A percentile compares a stretch with the other conserved stretches of the same genome.
These are phyloP conservation scores for Agrenia bidenticulata DNA, from an alignment of 2,888 invertebrate genomes.

Conservation along the genomic window DNA sequence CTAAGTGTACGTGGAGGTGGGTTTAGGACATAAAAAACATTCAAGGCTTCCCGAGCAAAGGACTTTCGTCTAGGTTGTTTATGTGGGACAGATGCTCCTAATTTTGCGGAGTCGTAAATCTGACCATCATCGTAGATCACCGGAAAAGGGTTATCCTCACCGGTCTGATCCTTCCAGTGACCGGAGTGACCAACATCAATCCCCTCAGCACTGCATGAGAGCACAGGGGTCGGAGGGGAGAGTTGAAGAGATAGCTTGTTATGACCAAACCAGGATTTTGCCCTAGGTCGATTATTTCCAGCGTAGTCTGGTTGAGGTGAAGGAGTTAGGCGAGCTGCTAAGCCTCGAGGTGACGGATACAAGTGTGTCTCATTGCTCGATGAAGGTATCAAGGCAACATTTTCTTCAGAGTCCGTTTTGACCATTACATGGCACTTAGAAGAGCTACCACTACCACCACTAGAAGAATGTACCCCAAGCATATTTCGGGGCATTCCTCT, in stretches of 20 bases:
- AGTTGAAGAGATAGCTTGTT: slow-evolving; percentile 13
- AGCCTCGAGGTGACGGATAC: slow-evolving; percentile 17
- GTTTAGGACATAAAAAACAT: slow-evolving; percentile 44
- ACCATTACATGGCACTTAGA: slow-evolving; percentile 19
- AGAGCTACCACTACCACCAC: background rate
- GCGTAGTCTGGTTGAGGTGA: slow-evolving; percentile 12
- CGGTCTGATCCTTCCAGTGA: background rate
- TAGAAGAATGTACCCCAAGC: slow-evolving; percentile 6
- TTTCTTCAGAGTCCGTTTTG: slow-evolving; percentile 21
- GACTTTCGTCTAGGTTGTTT: slow-evolving; percentile 37
- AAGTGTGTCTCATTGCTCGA: background rate
- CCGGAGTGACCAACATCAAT: background rate
- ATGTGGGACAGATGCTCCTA: background rate
- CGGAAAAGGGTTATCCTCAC: background rate
- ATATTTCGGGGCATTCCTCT: slow-evolving; percentile 1
- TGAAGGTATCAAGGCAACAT: slow-evolving; percentile 20
- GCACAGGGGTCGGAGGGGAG: slow-evolving; percentile 15
- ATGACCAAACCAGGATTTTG: slow-evolving; percentile 21
- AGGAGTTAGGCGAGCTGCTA: slow-evolving; percentile 25
- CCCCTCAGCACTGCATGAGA: slow-evolving; percentile 15
- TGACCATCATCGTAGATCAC: slow-evolving; percentile 7
- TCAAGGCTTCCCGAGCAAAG: slow-evolving; percentile 48
- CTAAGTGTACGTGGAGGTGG: slow-evolving; percentile 46
- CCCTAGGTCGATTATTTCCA: slow-evolving; percentile 15
- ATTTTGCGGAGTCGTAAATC: slow-evolving; percentile 8